These are phyloP conservation scores for Trididemnum miniatum DNA, from an alignment of 23 tunicate genomes.

Conservation along the genomic window DNA sequence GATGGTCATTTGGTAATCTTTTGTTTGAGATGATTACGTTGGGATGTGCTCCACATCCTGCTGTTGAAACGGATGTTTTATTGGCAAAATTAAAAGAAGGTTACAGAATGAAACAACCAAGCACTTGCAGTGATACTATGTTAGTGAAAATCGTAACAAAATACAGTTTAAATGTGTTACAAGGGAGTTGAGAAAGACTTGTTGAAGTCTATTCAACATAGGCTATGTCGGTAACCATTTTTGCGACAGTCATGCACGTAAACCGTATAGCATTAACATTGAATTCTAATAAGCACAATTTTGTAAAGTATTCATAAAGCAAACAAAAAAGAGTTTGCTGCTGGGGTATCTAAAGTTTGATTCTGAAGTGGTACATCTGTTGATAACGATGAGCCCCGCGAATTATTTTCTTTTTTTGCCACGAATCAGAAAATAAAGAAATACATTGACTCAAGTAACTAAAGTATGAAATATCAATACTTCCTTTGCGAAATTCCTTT, in stretches of 20 bases:
- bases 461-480: too few species aligned
- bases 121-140: constrained; percentile 66
- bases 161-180: background rate
- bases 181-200: background rate
- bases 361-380: too few species aligned
- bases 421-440: too few species aligned
- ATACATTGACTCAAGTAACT: too few species aligned
- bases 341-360: too few species aligned
- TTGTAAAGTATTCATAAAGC: too few species aligned
- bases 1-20: constrained; percentile 87
- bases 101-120: constrained; percentile 70
- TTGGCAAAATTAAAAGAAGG: constrained; percentile 58
- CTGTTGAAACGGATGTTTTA: constrained; percentile 36
- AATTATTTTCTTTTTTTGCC: too few species aligned
- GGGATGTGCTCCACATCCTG: constrained; percentile 79
- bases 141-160: constrained; percentile 29
- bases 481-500: too few species aligned
- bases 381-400: too few species aligned
- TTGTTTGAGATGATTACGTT: constrained; percentile 81
- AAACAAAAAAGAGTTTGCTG: too few species aligned
- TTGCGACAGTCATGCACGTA: background rate
- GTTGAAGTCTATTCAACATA: too few species aligned
- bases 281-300: background rate
- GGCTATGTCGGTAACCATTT: too few species aligned
- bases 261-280: background rate